phyloP scores from a whole-genome alignment of 2,888 invertebrate genomes.

The Sympetrum striolatum region DNA sequence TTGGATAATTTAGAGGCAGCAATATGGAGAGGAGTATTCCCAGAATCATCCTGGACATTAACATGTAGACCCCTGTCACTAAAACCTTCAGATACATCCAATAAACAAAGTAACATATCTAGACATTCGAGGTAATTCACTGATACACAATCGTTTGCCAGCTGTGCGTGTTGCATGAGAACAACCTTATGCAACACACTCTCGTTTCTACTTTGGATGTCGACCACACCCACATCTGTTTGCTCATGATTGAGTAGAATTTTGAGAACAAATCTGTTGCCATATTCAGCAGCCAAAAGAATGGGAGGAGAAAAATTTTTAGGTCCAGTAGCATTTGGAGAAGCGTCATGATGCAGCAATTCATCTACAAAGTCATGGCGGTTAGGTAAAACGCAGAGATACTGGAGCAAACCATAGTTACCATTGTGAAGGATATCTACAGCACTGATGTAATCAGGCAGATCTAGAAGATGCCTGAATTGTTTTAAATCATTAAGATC shows the following conservation, averaged over 20 bases:
- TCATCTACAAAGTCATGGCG: background rate
- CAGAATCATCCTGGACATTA: slow-evolving; percentile 63
- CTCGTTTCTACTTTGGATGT: slow-evolving; percentile 45
- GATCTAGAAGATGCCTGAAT: background rate
- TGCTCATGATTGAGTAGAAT: slow-evolving; percentile 45
- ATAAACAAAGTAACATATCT: background rate
- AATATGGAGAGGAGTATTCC: slow-evolving; percentile 73
- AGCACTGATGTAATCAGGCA: background rate
- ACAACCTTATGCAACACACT: slow-evolving; percentile 49
- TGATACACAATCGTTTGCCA: background rate
- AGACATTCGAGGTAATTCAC: background rate
- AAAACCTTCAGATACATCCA: background rate
- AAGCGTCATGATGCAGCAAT: background rate
- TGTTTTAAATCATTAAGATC: background rate
- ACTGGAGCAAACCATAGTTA: background rate
- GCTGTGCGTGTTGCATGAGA: background rate
- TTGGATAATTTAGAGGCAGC: slow-evolving; percentile 49
- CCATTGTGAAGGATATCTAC: background rate
- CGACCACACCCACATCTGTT: slow-evolving; percentile 19
- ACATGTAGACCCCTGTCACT: background rate
- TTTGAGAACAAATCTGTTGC: slow-evolving; percentile 43
- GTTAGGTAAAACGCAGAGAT: background rate
- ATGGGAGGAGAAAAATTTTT: background rate
- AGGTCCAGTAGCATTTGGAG: background rate
- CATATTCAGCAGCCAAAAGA: background rate